Base-by-base conservation (phyloP, 2,888 invertebrate genomes). In the Dysmachus trigonus region DNA sequence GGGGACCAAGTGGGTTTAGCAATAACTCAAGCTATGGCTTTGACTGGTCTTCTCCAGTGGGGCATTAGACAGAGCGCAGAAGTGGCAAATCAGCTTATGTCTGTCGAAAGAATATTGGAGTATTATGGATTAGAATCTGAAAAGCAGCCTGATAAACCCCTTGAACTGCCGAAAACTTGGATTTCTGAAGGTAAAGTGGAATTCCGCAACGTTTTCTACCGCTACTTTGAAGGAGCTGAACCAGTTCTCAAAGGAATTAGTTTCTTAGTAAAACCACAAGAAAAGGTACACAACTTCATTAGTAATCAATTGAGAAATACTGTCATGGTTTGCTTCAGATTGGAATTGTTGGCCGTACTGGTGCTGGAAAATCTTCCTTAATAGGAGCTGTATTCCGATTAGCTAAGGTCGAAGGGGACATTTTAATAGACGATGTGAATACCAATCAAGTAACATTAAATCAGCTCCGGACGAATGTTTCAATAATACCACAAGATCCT, bases 171-270 rank as follows among this genome's bases (percentile, higher is more conserved):
- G 5, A 87, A 88, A 85, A 71, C 72, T 10, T 94, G 94, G 94
- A 94, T 94, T 0, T 88, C 88, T 0, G 89, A 91, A 4, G 94
- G 94, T 8, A 90, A 90, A 88, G 91, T 94, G 27, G 89, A 89
- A 62, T 94, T 94, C 88, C 90, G 91, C 41, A 89, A 93, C 53
- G 92, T 94, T 88, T 93, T 92, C 53, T 90, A 95, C 83, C 94
- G 96, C 3, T 97, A 98, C 92, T 94, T 97, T 88, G 93, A 95
- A 88, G 97, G 95, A n/a, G 92, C 96, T 86, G 97, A 97, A 90
- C 94, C 97, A 53, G 97, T 97, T 51, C 93, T 98, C 86, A 95
- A 95, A 86, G 95, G 95, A 87, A 93, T 98, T 88, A 94, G 94
- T 53, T 91, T 94, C 41, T 87, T 88, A 0, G 93, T 94, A 30